phyloP scores from a whole-genome alignment of 1,140 invertebrate genomes.

The Dreissena rostriformis region DNA sequence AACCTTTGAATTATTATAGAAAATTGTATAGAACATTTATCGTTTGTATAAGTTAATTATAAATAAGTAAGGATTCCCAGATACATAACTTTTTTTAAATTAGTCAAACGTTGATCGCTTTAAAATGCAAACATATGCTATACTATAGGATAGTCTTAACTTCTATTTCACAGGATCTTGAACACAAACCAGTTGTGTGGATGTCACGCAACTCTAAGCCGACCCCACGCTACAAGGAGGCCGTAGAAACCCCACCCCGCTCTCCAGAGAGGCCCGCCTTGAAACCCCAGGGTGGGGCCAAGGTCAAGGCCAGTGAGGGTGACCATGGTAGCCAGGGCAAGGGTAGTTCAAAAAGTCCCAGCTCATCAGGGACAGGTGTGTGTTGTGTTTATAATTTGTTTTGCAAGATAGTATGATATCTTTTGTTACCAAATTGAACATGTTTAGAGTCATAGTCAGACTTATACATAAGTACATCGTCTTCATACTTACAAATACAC shows the following conservation, averaged over 20 bases:
- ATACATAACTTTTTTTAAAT: no score
- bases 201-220: constrained; percentile 33
- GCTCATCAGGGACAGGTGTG: background rate
- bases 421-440: background rate
- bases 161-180: constrained; percentile 34
- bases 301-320: background rate
- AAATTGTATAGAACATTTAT: no score
- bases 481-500: no score
- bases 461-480: no score
- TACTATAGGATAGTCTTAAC: no score
- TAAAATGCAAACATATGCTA: no score
- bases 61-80: no score
- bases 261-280: constrained; percentile 7
- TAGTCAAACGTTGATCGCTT: no score
- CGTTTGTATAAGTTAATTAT: no score
- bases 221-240: constrained; percentile 42
- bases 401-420: background rate
- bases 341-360: background rate
- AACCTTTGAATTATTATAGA: no score
- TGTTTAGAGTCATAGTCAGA: background rate
- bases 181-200: constrained; percentile 42
- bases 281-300: constrained; percentile 1
- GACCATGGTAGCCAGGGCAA: background rate
- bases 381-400: background rate
- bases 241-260: constrained; percentile 21